These are phyloP conservation scores for Bugula neritina DNA, from an alignment of 2,888 invertebrate species.

Conservation along the genomic window DNA sequence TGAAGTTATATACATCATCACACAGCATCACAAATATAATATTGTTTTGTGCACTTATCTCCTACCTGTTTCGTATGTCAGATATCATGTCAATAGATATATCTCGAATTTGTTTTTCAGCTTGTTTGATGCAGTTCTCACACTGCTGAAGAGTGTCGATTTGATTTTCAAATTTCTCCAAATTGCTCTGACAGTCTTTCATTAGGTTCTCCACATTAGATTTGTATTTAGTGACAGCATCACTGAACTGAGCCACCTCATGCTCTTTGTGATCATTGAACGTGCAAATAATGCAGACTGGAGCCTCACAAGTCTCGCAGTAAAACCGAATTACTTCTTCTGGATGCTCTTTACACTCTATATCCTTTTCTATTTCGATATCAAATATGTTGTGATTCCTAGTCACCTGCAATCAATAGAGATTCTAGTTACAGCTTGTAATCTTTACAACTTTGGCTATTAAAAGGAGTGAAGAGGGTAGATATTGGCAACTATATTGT, in stretches of 20 bases:
- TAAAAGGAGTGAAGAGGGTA: too few relatives aligned
- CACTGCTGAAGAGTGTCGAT: conserved; percentile 44
- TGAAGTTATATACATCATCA: too few relatives aligned
- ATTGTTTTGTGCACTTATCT: too few relatives aligned
- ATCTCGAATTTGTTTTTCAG: conserved; percentile 47
- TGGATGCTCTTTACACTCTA: conserved; percentile 48
- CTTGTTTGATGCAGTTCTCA: conserved; percentile 43
- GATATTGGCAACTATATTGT: too few relatives aligned
- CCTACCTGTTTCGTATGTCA: conserved; percentile 33
- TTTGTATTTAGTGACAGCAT: conserved; percentile 45
- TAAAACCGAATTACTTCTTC: conserved; percentile 51
- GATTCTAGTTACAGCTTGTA: too few relatives aligned
- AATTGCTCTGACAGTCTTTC: conserved; percentile 36
- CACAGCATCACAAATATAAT: too few relatives aligned
- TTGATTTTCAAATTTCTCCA: conserved; percentile 38
- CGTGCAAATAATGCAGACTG: conserved; percentile 52
- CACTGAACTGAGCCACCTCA: conserved; percentile 49
- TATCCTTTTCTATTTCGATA: conserved; percentile 50
- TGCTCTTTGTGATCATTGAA: conserved; percentile 50
- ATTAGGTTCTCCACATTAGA: conserved; percentile 37
- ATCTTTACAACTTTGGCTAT: too few relatives aligned
- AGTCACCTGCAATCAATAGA: conserved; percentile 39
- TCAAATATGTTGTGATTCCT: conserved; percentile 49
- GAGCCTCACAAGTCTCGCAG: conserved; percentile 51
- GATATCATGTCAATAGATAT: conserved; percentile 44